Base-by-base conservation (phyloP, 2,888 invertebrate genomes). In the Rotaria socialis region DNA sequence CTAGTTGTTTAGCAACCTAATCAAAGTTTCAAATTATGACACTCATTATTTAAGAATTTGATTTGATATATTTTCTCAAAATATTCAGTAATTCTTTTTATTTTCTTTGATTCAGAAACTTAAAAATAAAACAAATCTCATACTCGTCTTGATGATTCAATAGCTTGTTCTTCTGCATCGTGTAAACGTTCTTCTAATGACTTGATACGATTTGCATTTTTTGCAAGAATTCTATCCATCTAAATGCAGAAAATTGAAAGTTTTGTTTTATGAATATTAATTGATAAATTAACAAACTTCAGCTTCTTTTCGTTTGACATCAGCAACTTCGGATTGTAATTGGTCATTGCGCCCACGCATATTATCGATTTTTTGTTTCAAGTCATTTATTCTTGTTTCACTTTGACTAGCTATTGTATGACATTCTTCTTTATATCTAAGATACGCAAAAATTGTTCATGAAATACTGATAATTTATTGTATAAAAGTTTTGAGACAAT, bases 341-440 rank as follows among this genome's bases (percentile, higher is more conserved):
- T 86, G 85, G 60, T 86, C 85, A 50, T 85, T 85, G 22, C 80
- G 58, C 47, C 22, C 22, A 50, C 50, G 50, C 52, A 86, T 6
- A 85, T 86, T 85, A 14, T 86, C 86, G 8, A 86, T 52, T 74
- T 86, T 86, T 52, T 85, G 75, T 84, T 85, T 85, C 52, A 86
- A 75, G 60, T 85, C 85, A 35, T 24, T 52, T 14, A 86, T 85
- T 84, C 75, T 86, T 41, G 80, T 43, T 47, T 86, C 86, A 84
- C 85, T 86, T 85, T 86, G 85, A 50, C 75, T 55, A 19, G 85
- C 80, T 5, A 86, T 80, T 24, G 86, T 84, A n/a, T 86, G 86
- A 56, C 86, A 86, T 85, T 86, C 86, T 85, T 86, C 86, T 86
- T 86, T 86, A 85, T 85, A 86, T 75, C 86, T 86, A 86, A 27